Evolutionary conservation across 2,888 invertebrate species (phyloP).

Genomic region (Sturmia bella): DNA sequence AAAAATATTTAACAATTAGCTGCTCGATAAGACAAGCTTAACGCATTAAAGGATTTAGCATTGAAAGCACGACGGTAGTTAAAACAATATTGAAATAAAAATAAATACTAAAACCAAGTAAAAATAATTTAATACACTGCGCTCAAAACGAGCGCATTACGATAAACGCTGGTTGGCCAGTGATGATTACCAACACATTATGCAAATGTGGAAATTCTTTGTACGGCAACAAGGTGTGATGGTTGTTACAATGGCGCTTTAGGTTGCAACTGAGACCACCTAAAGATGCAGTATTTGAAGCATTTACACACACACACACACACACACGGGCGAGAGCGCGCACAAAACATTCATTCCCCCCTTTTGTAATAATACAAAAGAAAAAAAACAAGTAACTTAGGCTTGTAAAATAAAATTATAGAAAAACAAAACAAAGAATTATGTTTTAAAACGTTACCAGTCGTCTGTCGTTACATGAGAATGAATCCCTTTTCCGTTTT

Average conservation of each 20-base stretch:
- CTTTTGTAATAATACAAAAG: background rate
- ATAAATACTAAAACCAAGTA: slow-evolving; percentile 29
- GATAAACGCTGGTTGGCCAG: slow-evolving; percentile 27
- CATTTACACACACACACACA: slow-evolving; percentile 18
- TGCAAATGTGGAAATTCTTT: slow-evolving; percentile 20
- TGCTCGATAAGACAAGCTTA: background rate
- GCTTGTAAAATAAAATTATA: slow-evolving; percentile 37
- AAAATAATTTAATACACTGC: slow-evolving; percentile 40
- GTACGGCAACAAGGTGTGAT: slow-evolving; percentile 31
- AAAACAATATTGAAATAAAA: slow-evolving; percentile 12
- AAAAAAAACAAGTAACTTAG: slow-evolving; percentile 36
- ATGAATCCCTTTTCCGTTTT: slow-evolving; percentile 41
- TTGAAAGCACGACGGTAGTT: slow-evolving; percentile 7
- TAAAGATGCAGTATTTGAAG: slow-evolving; percentile 42
- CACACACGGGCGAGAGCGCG: background rate
- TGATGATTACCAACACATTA: slow-evolving; percentile 38
- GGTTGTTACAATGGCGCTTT: slow-evolving; percentile 28
- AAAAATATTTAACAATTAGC: no score
- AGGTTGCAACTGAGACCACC: slow-evolving; percentile 59
- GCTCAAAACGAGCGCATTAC: slow-evolving; percentile 21
- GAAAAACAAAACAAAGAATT: slow-evolving; percentile 1
- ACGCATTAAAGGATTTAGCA: slow-evolving; percentile 28
- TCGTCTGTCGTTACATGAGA: slow-evolving; percentile 13
- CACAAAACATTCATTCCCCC: slow-evolving; percentile 36
- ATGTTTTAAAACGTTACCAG: slow-evolving; percentile 43